Conservation (phyloP, 2,113 vertebrate species). For the Antennarius striatus region DNA sequence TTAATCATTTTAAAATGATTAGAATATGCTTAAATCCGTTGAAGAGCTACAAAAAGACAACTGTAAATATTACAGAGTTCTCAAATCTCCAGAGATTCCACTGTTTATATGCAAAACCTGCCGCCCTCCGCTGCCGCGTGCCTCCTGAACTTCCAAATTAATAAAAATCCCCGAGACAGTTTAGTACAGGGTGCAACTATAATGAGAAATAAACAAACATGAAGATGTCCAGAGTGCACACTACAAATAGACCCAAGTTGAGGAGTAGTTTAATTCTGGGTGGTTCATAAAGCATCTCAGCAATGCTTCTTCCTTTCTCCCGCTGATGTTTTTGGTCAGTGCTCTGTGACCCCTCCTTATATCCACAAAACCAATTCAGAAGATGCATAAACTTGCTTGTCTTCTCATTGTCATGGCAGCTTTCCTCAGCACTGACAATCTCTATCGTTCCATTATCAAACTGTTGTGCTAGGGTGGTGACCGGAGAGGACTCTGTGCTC, state of each 20-base stretch:
- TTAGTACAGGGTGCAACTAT: constrained; percentile 67
- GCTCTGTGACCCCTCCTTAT: constrained; percentile 76
- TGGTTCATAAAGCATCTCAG: constrained; percentile 92
- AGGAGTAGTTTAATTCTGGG: constrained; percentile 87
- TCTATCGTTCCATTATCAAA: constrained; percentile 82
- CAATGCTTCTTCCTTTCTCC: constrained; percentile 83
- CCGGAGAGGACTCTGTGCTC: constrained; percentile 86
- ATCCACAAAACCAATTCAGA: constrained; percentile 89
- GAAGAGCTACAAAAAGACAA: constrained; percentile 64
- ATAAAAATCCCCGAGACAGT: constrained; percentile 20
- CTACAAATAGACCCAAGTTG: constrained; percentile 85
- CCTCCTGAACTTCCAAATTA: background rate
- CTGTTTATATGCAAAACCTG: constrained; percentile 39
- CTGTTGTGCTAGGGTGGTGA: constrained; percentile 84
- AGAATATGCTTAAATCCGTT: constrained; percentile 54
- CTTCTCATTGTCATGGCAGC: constrained; percentile 57
- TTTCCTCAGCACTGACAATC: constrained; percentile 77
- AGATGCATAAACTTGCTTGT: constrained; percentile 75
- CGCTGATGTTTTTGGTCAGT: constrained; percentile 73
- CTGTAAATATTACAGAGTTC: constrained; percentile 80
- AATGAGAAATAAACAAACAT: constrained; percentile 98
- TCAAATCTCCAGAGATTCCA: constrained; percentile 49
- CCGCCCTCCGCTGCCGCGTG: background rate
- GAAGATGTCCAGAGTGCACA: constrained; percentile 91
- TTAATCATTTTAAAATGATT: constrained; percentile 57